Percentiles rank a stretch among this genome's conserved stretches.
These are phyloP conservation scores for Clamator glandarius DNA, from an alignment of 2,797 vertebrate genomes.

Conservation along the genomic window DNA sequence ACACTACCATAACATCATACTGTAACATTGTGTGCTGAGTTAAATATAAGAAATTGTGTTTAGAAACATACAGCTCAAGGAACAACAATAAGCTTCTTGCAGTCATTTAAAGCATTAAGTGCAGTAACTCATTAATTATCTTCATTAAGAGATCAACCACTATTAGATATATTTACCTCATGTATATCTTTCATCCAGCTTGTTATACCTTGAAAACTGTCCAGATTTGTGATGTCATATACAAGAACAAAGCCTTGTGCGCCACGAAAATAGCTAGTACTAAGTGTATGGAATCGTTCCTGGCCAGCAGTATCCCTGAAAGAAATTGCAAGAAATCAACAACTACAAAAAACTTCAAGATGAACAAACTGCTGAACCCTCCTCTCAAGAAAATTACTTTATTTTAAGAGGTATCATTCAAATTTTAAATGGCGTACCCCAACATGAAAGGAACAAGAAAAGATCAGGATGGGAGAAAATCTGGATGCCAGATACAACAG, in stretches of 20 bases:
- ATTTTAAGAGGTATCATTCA: neutral
- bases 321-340: conserved; percentile 11
- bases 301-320: conserved; percentile 80
- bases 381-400: neutral
- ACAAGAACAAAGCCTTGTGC: conserved; percentile 79
- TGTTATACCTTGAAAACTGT: conserved; percentile 70
- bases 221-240: conserved; percentile 76
- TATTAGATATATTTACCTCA: conserved; percentile 64
- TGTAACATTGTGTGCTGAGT: neutral
- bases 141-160: neutral
- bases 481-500: neutral
- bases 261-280: conserved; percentile 78
- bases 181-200: conserved; percentile 77
- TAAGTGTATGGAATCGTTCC: conserved; percentile 77
- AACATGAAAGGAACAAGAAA: neutral
- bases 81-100: neutral
- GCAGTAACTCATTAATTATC: neutral
- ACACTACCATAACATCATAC: neutral
- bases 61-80: neutral
- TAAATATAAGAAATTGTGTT: neutral
- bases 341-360: neutral
- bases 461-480: neutral
- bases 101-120: neutral
- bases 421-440: neutral
- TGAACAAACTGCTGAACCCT: neutral